Conservation (phyloP, 2,797 vertebrate genomes). For the Philypnodon macrostomus region DNA sequence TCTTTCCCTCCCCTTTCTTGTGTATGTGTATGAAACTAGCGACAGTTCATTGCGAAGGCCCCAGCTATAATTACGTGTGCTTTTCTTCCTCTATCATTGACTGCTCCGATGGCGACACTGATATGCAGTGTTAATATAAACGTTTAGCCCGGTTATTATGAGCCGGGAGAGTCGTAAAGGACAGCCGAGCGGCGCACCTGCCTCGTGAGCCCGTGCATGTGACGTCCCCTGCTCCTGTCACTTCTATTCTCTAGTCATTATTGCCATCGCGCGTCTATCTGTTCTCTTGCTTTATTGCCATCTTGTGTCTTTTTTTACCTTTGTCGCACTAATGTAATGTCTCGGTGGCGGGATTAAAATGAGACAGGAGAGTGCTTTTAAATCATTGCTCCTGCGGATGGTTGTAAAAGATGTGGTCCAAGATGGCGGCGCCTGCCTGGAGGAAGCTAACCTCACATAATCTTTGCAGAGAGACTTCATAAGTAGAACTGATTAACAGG, state of each 20-base stretch:
- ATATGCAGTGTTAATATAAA: slow-evolving; percentile 83
- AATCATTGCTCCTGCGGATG: slow-evolving; percentile 48
- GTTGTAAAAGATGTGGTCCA: slow-evolving; percentile 28
- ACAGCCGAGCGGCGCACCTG: slow-evolving; percentile 64
- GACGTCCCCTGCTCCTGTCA: slow-evolving; percentile 49
- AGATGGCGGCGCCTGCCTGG: slow-evolving; percentile 14
- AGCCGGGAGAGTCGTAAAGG: slow-evolving; percentile 74
- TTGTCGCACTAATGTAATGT: slow-evolving; percentile 48
- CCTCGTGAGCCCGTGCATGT: slow-evolving; percentile 58
- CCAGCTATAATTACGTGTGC: slow-evolving; percentile 79
- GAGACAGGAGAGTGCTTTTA: slow-evolving; percentile 40
- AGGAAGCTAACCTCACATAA: background rate
- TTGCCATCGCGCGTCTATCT: slow-evolving; percentile 37
- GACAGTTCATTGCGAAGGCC: slow-evolving; percentile 80
- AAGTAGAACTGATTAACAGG: background rate
- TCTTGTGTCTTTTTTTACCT: slow-evolving; percentile 49
- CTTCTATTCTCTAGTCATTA: slow-evolving; percentile 46
- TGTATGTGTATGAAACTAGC: slow-evolving; percentile 77
- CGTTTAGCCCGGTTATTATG: slow-evolving; percentile 81
- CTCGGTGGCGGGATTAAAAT: slow-evolving; percentile 43
- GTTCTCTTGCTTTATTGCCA: slow-evolving; percentile 50
- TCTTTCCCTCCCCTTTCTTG: slow-evolving; percentile 43
- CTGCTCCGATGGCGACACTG: slow-evolving; percentile 76
- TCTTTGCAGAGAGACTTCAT: background rate
- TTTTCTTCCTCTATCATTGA: slow-evolving; percentile 77